Base-by-base conservation (phyloP, 2,113 vertebrate species). In the Diadophis punctatus region DNA sequence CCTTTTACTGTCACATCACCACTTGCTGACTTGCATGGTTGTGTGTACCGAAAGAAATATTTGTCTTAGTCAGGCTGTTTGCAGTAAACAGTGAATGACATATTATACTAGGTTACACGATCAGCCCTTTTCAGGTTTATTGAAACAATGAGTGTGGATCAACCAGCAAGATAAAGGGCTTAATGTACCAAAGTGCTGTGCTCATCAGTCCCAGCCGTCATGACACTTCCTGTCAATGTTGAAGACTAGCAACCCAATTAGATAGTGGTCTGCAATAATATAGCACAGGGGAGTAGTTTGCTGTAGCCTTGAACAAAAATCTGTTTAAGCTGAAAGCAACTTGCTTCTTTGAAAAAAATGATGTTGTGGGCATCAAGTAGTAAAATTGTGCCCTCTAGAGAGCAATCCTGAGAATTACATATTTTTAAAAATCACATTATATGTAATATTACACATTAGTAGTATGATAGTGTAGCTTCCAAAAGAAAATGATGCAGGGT, bases 181-280 rank as follows among this genome's bases (percentile, higher is more conserved):
- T 95, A 95, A 96, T 95, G 92, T 96, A 94, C 91, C 93, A 94
- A 93, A 96, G 97, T 96, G 98, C 95, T 96, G 95, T 96, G 95
- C 97, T 98, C 98, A 98, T 98, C 98, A 98, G 85, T 98, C 86
- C 98, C 96, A 68, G 96, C 92, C 90, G 95, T 96, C 92, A 95
- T 48, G 93, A 74, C 93, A 92, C 80, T 90, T 92, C 95, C 68
- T 91, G 95, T 95, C 93, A 86, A 80, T 93, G 95, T 94, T 94
- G 92, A 95, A 91, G 95, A 95, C 92, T 80, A 48, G 91, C 0
- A 0, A 93, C 96, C 94, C 96, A 94, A 94, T 90, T 91, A 27
- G 46, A 84, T 93, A 30, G 95, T 93, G 93, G 90, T 92, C 53
- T 93, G 84, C 89, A 94, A 92, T 90, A 94, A 39, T n/a, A 22